phyloP scores from a whole-genome alignment of 2,888 invertebrate genomes.

The Metallyticus violacea region DNA sequence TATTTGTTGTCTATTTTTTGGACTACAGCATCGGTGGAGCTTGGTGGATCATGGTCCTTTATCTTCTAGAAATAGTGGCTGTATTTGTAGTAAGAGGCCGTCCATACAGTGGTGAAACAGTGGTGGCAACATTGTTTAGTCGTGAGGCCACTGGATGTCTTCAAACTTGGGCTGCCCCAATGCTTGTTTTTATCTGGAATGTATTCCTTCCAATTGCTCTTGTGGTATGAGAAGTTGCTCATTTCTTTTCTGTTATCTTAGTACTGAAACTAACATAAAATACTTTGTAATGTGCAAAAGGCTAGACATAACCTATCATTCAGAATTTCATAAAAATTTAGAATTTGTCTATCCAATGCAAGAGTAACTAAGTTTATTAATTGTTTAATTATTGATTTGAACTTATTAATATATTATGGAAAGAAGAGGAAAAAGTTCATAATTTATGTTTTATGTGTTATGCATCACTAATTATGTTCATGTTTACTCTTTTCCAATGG shows the following conservation, averaged over 20 bases:
- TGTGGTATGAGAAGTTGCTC: slow-evolving; percentile 54
- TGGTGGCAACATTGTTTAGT: slow-evolving; percentile 59
- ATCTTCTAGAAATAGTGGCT: slow-evolving; percentile 73
- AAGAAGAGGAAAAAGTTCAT: no score
- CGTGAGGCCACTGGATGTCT: slow-evolving; percentile 48
- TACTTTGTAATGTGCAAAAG: no score
- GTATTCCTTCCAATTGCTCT: slow-evolving; percentile 78
- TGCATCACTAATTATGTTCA: no score
- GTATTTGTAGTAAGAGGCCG: slow-evolving; percentile 83
- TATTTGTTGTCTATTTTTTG: slow-evolving; percentile 77
- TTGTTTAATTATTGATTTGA: no score
- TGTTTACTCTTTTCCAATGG: no score
- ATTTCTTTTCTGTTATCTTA: neutral
- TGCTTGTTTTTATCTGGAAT: slow-evolving; percentile 84
- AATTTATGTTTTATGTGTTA: no score
- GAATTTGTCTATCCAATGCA: no score
- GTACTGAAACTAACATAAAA: neutral
- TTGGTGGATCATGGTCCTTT: slow-evolving; percentile 83
- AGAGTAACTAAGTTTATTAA: no score
- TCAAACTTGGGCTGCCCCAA: slow-evolving; percentile 61
- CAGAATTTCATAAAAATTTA: neutral
- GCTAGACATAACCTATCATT: no score
- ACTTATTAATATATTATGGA: no score
- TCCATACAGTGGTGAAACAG: slow-evolving; percentile 77
- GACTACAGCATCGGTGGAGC: slow-evolving; percentile 80